A percentile compares a stretch with the other conserved stretches of the same genome.
phyloP scores from a whole-genome alignment of 37 sponge, comb jelly and placozoan genomes.

The Petrosia ficiformis region DNA sequence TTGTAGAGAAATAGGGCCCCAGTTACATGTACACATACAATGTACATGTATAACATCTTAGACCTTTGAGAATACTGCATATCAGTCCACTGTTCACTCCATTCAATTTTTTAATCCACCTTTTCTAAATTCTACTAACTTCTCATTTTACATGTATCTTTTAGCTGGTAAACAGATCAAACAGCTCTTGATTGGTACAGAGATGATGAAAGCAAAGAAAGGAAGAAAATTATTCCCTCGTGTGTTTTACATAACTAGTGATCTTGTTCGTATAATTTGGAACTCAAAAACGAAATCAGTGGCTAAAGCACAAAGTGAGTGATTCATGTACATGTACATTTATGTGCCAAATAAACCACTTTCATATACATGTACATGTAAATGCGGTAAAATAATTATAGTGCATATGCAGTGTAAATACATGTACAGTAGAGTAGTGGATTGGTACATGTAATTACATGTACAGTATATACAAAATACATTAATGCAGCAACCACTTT shows the following conservation, averaged over 20 bases:
- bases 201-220: slow-evolving; percentile 53
- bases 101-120: too few species aligned
- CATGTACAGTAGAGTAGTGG: neutral
- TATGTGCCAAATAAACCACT: neutral
- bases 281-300: slow-evolving; percentile 30
- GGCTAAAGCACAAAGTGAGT: slow-evolving; percentile 51
- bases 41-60: too few species aligned
- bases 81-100: too few species aligned
- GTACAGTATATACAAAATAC: neutral
- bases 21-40: too few species aligned
- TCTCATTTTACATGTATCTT: neutral
- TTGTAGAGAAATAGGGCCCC: too few species aligned
- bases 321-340: neutral
- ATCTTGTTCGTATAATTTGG: slow-evolving; percentile 37
- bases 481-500: too few species aligned
- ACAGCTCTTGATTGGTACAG: slow-evolving; percentile 35
- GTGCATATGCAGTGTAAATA: neutral
- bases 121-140: too few species aligned
- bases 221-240: slow-evolving; percentile 19
- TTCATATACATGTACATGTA: neutral
- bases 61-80: too few species aligned
- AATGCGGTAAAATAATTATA: neutral
- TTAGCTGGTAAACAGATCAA: slow-evolving; percentile 38
- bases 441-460: neutral
- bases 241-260: slow-evolving; percentile 27